Conservation (phyloP, 1,140 invertebrate genomes). For the Acyrthosiphon pisum region DNA sequence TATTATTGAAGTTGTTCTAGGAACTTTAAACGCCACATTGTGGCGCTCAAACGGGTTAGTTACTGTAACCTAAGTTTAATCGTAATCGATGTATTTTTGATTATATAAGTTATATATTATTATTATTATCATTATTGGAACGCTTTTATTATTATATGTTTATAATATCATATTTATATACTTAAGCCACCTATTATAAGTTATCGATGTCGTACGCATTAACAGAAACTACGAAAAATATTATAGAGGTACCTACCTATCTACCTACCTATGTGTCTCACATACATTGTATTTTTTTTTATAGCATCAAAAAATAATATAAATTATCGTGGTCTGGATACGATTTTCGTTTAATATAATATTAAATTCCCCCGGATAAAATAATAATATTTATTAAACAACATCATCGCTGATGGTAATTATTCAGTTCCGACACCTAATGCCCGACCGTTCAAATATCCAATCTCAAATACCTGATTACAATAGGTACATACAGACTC, state of each 20-base stretch:
- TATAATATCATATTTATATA: conserved; percentile 20
- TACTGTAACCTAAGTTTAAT: background rate
- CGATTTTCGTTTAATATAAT: background rate
- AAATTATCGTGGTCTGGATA: background rate
- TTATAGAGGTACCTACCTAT: background rate
- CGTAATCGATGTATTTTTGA: conserved; percentile 8
- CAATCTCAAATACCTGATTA: too few species aligned
- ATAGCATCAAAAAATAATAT: background rate
- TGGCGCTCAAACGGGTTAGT: background rate
- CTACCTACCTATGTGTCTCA: background rate
- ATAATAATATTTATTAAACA: background rate
- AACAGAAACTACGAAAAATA: background rate
- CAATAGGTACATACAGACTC: too few species aligned
- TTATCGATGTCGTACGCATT: background rate
- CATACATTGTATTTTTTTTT: background rate
- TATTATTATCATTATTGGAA: background rate
- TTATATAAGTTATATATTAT: conserved; percentile 21
- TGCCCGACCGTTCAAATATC: background rate
- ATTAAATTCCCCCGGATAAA: background rate
- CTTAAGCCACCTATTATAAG: background rate
- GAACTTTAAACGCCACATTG: background rate
- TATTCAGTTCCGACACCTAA: background rate
- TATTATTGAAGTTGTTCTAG: background rate
- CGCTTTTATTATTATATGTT: conserved; percentile 2
- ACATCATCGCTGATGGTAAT: background rate